Percentiles rank a stretch among this genome's conserved stretches.
Evolutionary conservation across 2,888 invertebrate species (phyloP).

Genomic region (Idaea dimidiata): DNA sequence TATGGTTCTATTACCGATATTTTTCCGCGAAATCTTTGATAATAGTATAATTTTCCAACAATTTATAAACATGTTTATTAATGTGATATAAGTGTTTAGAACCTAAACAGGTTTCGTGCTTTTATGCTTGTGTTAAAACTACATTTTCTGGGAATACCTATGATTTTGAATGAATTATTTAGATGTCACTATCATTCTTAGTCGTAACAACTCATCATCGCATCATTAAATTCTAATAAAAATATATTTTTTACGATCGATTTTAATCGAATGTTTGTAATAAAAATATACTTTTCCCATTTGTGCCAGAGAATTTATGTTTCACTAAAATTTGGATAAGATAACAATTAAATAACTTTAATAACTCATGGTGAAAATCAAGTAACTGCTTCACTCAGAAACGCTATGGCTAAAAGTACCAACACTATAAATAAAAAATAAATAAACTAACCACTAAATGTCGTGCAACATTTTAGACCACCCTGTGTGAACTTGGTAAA

Average conservation of each 20-base stretch:
- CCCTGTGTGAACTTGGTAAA: too few species aligned
- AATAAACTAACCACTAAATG: too few species aligned
- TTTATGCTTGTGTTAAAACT: neutral
- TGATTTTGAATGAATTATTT: neutral
- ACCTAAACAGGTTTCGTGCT: too few species aligned
- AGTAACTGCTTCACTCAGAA: neutral
- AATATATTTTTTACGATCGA: neutral
- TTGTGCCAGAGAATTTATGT: neutral
- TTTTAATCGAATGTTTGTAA: too few species aligned
- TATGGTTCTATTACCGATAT: neutral
- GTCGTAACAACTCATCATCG: neutral
- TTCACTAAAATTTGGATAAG: neutral
- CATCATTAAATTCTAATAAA: neutral
- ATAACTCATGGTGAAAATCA: neutral
- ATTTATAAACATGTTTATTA: too few species aligned
- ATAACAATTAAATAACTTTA: neutral
- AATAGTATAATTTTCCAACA: neutral
- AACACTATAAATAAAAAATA: too few species aligned
- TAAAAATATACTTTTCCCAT: neutral
- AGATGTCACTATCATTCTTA: neutral
- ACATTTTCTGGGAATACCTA: neutral
- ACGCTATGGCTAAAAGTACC: neutral
- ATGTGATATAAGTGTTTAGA: too few species aligned
- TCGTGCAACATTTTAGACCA: too few species aligned
- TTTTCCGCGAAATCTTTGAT: neutral